Percentiles rank a stretch among this genome's conserved stretches.
These are phyloP conservation scores for Pyrgilauda ruficollis DNA, from an alignment of 2,113 vertebrate species.

Conservation along the genomic window DNA sequence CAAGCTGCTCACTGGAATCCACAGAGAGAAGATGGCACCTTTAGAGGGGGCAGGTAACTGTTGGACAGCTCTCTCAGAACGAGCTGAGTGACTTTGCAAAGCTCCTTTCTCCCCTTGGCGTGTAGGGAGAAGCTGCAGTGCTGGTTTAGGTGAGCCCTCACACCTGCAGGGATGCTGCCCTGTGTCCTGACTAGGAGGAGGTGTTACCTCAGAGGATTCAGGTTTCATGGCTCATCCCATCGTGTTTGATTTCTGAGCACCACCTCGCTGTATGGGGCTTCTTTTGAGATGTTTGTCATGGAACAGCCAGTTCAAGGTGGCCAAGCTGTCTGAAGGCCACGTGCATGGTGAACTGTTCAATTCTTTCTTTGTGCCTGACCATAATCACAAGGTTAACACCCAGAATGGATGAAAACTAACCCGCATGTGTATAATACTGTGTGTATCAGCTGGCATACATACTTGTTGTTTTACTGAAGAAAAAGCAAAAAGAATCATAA, in stretches of 20 bases:
- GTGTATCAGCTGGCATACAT: neutral
- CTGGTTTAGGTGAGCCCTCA: neutral
- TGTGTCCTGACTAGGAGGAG: neutral
- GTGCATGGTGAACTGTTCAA: conserved; percentile 75
- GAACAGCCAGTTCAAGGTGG: neutral
- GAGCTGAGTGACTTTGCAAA: neutral
- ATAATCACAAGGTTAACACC: conserved; percentile 62
- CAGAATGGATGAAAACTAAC: conserved; percentile 79
- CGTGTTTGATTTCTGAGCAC: neutral
- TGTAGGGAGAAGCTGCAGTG: neutral
- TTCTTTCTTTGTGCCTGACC: conserved; percentile 45
- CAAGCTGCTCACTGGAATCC: neutral
- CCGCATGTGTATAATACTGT: conserved; percentile 78
- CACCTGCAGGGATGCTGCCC: neutral
- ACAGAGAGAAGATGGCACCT: neutral
- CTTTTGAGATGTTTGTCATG: neutral
- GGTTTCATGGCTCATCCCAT: neutral
- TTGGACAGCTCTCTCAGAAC: neutral
- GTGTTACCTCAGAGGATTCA: neutral
- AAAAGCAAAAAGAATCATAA: neutral
- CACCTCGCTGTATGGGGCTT: neutral
- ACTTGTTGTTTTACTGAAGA: neutral
- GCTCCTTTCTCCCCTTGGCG: neutral
- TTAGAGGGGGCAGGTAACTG: neutral
- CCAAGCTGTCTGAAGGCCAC: neutral